These are phyloP conservation scores for Tupiocoris notatus DNA, from an alignment of 2,888 invertebrate species.

Conservation along the genomic window DNA sequence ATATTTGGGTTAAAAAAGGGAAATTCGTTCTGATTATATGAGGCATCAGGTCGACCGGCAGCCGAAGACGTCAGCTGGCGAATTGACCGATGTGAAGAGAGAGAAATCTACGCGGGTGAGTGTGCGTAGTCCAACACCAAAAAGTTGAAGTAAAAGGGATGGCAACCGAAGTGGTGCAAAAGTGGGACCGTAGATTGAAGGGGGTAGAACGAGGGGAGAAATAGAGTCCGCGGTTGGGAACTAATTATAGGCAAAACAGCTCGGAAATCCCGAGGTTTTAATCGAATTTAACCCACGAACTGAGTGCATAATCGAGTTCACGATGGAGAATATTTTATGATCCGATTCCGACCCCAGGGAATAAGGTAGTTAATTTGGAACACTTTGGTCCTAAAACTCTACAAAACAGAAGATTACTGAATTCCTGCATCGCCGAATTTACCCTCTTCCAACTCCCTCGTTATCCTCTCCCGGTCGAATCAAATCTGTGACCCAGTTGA, in stretches of 20 bases:
- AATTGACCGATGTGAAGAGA: too few species aligned
- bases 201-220: not conserved
- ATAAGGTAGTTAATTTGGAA: constrained; percentile 41
- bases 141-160: constrained; percentile 27
- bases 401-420: constrained; percentile 41
- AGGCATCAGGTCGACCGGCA: too few species aligned
- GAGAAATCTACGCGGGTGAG: too few species aligned
- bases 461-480: constrained; percentile 8
- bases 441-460: not conserved
- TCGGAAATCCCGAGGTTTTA: constrained; percentile 38
- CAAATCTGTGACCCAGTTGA: constrained; percentile 34
- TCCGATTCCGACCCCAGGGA: constrained; percentile 37
- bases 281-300: constrained; percentile 41
- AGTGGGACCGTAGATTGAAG: not conserved
- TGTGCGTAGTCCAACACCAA: constrained; percentile 34
- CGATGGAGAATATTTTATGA: constrained; percentile 41
- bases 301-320: constrained; percentile 41
- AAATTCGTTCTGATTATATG: too few species aligned
- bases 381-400: constrained; percentile 40
- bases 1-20: too few species aligned
- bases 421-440: not conserved
- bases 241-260: constrained; percentile 42
- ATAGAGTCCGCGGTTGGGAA: constrained; percentile 20
- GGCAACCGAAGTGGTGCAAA: constrained; percentile 7
- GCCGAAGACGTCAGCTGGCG: too few species aligned